Evolutionary conservation across 2,888 invertebrate genomes (phyloP).

Genomic region (Syrphus vitripennis): DNA sequence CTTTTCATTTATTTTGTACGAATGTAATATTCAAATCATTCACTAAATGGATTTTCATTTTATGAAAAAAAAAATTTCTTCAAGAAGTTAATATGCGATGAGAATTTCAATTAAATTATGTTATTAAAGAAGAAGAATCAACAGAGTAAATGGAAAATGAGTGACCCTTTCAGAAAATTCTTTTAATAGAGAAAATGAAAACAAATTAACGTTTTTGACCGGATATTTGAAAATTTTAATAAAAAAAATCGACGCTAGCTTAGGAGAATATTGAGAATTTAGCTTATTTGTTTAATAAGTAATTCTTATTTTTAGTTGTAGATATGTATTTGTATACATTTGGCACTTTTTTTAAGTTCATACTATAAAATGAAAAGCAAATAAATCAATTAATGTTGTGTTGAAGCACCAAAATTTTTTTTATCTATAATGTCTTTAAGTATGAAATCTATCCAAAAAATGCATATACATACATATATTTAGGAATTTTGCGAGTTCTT

Average conservation of each 20-base stretch:
- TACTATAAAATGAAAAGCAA: too few relatives aligned
- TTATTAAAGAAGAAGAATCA: neutral
- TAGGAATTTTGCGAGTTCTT: too few relatives aligned
- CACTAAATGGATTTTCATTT: slow-evolving; percentile 41
- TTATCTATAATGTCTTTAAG: too few relatives aligned
- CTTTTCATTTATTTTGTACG: neutral
- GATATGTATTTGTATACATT: too few relatives aligned
- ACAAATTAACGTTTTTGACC: neutral
- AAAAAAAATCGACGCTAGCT: neutral
- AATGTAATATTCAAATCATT: neutral
- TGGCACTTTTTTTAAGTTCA: too few relatives aligned
- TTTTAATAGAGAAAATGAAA: neutral
- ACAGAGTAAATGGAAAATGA: neutral
- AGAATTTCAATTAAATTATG: slow-evolving; percentile 21
- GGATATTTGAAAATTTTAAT: neutral
- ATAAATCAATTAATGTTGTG: too few relatives aligned
- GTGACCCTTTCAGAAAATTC: neutral
- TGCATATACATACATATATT: too few relatives aligned
- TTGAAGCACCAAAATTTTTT: too few relatives aligned
- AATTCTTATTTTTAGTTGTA: too few relatives aligned
- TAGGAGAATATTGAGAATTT: too few relatives aligned
- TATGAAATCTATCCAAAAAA: too few relatives aligned
- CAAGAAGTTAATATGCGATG: slow-evolving; percentile 7
- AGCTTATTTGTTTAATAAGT: too few relatives aligned
- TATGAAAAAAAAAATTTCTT: neutral